Evolutionary conservation across 2,888 invertebrate genomes (phyloP).

Genomic region (Mythimna vitellina): DNA sequence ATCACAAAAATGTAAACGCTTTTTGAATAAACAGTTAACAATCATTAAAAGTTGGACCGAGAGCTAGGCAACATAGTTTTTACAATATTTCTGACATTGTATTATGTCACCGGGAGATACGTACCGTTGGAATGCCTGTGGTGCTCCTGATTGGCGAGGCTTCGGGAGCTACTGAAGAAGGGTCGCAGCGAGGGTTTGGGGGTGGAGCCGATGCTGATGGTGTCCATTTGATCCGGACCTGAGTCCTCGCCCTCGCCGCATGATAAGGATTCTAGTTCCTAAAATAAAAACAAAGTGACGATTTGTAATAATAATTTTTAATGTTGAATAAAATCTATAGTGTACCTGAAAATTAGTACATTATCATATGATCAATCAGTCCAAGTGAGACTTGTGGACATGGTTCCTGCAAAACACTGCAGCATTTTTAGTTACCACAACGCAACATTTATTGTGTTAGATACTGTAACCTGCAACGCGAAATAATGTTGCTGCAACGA

Average conservation of each 20-base stretch:
- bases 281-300: slow-evolving; percentile 69
- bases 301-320: not conserved
- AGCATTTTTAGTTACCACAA: not conserved
- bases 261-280: slow-evolving; percentile 98
- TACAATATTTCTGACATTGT: slow-evolving; percentile 39
- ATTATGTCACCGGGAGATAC: slow-evolving; percentile 37
- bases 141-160: slow-evolving; percentile 91
- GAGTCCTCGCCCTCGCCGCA: slow-evolving; percentile 96
- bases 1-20: slow-evolving; percentile 45
- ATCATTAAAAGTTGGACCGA: slow-evolving; percentile 64
- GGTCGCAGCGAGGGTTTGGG: slow-evolving; percentile 98
- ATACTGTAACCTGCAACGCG: not conserved
- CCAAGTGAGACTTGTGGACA: too few relatives aligned
- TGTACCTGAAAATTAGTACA: too few relatives aligned
- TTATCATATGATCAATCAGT: too few relatives aligned
- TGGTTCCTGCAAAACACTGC: not conserved
- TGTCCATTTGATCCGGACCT: slow-evolving; percentile 97
- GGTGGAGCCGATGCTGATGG: slow-evolving; percentile 98
- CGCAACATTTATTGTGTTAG: too few relatives aligned
- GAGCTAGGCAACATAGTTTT: slow-evolving; percentile 54
- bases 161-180: slow-evolving; percentile 97
- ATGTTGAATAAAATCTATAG: too few relatives aligned
- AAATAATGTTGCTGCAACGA: not conserved
- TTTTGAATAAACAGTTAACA: slow-evolving; percentile 41
- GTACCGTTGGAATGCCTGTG: slow-evolving; percentile 88